Base-by-base conservation (phyloP, 2,113 vertebrate species). In the Erinaceus europaeus region DNA sequence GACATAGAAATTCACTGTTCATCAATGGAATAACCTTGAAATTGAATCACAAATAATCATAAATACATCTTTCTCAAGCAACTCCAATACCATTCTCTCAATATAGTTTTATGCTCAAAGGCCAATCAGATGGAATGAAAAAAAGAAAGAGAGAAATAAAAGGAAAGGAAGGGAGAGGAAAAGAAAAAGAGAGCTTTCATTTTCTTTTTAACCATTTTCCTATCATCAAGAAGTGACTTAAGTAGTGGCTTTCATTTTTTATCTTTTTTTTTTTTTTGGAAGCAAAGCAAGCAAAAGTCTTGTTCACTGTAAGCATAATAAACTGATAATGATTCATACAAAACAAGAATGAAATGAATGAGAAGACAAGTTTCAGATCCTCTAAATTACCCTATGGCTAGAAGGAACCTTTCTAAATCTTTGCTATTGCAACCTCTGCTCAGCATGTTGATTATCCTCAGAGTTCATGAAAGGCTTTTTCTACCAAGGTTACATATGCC, bases 401-500 rank as follows among this genome's bases (percentile, higher is more conserved):
- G 21, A 71, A 64, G 23, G 9, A 7, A 69, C 48, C 69, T 7
- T 74, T n/a, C 8, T 21, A 34, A 55, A 71, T 75, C 5, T 61
- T 93, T 71, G 36, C 29, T 67, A 23, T 42, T 38, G 27, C 11
- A 42, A 65, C 27, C 15, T 62, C 65, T 89, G 20, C 42, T 61
- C 36, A 32, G 3, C 23, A 15, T 76, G 13, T 17, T 85, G 40
- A 53, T 55, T 87, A 40, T 69, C 77, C 53, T 1, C 40, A 38
- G 14, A 42, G 50, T 25, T 85, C 91, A 48, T 9, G 12, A n/a
- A 44, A 18, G 59, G 82, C 5, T 71, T n/a, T 89, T 81, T 75
- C 44, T 84, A 94, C 69, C 13, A 72, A 64, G 36, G 21, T n/a
- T 4, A 83, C 84, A 83, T 84, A 90, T 48, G 36, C 38, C 83